phyloP scores from a whole-genome alignment of 2,888 invertebrate genomes.

The Griposia aprilina region DNA sequence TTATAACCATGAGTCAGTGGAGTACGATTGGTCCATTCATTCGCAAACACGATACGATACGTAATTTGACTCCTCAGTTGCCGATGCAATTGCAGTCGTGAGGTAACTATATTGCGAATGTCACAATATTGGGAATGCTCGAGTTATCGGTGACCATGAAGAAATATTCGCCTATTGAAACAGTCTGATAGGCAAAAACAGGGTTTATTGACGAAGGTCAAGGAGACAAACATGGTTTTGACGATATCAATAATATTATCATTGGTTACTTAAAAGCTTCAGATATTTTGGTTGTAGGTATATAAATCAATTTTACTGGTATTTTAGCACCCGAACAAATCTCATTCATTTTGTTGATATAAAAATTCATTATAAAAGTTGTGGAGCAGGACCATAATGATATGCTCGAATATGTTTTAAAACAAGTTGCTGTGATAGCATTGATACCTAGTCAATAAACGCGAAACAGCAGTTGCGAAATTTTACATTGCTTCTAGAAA shows the following conservation, averaged over 20 bases:
- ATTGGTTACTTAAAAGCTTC: background rate
- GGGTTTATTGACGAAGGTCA: background rate
- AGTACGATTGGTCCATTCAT: slow-evolving; percentile 96
- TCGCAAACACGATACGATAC: slow-evolving; percentile 98
- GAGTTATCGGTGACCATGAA: background rate
- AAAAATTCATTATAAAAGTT: slow-evolving; percentile 25
- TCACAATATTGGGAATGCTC: background rate
- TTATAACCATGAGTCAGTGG: slow-evolving; percentile 77
- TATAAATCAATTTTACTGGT: background rate
- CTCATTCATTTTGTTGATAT: background rate
- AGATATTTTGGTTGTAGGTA: background rate
- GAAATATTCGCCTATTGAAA: slow-evolving; percentile 3
- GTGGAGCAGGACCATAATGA: slow-evolving; percentile 22
- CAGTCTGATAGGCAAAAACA: background rate
- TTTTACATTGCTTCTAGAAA: background rate
- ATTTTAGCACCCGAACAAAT: background rate
- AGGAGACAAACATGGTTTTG: background rate
- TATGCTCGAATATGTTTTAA: slow-evolving; percentile 39
- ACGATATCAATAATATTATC: slow-evolving; percentile 12
- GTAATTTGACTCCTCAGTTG: slow-evolving; percentile 97
- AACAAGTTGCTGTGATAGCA: slow-evolving; percentile 22
- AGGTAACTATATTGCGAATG: slow-evolving; percentile 34
- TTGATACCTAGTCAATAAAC: background rate
- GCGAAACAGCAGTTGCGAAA: background rate
- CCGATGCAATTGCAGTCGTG: slow-evolving; percentile 90